Conservation (phyloP, 2,113 vertebrate genomes). For the Hucho hucho region DNA sequence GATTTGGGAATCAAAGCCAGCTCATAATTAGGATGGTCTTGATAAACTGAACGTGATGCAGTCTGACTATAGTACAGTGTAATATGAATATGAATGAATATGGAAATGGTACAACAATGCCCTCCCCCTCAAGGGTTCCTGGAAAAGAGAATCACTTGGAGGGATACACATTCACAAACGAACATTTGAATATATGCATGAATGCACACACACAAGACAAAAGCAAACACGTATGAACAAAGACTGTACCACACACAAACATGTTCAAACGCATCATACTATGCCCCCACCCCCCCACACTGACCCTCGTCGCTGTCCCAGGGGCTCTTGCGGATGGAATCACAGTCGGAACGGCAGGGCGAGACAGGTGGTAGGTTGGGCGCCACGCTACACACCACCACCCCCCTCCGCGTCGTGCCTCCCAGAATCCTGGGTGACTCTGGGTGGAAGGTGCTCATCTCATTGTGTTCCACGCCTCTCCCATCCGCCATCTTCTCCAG, state of each 20-base stretch:
- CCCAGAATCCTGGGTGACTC: constrained; percentile 89
- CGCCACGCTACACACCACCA: constrained; percentile 95
- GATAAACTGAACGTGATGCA: neutral
- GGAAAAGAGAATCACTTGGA: neutral
- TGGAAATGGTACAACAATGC: no score
- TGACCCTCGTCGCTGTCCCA: constrained; percentile 83
- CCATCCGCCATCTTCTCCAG: constrained; percentile 89
- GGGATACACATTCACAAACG: neutral
- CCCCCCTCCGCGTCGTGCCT: constrained; percentile 81
- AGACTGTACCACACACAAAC: neutral
- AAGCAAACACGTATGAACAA: no score
- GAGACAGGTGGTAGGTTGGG: constrained; percentile 89
- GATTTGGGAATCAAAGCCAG: neutral
- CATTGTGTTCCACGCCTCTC: constrained; percentile 82
- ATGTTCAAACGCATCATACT: no score
- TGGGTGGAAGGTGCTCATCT: constrained; percentile 95
- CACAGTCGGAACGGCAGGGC: constrained; percentile 90
- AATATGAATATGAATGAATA: neutral
- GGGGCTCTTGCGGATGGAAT: constrained; percentile 88
- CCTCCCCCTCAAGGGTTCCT: neutral
- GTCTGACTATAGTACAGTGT: neutral
- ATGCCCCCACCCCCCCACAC: neutral
- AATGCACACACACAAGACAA: no score
- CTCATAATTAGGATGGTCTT: neutral
- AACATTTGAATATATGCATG: neutral